A percentile compares a stretch with the other conserved stretches of the same genome.
Conservation (phyloP, 2,113 vertebrate species). For the Colaptes auratus region DNA sequence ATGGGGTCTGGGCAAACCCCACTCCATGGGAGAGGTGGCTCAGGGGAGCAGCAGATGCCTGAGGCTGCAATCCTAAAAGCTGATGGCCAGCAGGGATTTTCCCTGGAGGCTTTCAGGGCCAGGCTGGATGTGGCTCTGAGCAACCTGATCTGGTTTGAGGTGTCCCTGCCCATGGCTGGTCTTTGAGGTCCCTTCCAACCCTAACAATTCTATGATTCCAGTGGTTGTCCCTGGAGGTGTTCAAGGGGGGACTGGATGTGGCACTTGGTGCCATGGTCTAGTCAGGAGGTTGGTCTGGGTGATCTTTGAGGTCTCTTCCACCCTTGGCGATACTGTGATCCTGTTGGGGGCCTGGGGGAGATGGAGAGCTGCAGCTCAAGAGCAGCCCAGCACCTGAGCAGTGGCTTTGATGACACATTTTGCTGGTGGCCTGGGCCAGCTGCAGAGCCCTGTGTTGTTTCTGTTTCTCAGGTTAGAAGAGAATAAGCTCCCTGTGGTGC, state of each 20-base stretch:
- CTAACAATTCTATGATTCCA: neutral
- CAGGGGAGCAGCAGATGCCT: neutral
- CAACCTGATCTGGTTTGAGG: too few relatives aligned
- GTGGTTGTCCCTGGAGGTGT: too few relatives aligned
- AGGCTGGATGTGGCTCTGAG: too few relatives aligned
- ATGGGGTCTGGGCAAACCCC: neutral
- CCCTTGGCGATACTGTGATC: too few relatives aligned
- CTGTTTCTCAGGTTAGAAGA: neutral
- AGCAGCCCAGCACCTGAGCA: neutral
- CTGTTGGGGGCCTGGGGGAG: neutral
- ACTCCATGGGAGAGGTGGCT: fast-evolving
- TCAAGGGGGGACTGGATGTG: too few relatives aligned
- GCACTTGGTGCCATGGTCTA: too few relatives aligned
- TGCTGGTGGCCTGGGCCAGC: neutral
- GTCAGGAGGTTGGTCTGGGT: too few relatives aligned
- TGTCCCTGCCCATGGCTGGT: too few relatives aligned
- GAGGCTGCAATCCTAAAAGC: neutral
- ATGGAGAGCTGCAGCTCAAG: neutral
- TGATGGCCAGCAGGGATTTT: neutral
- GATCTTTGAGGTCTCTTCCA: too few relatives aligned
- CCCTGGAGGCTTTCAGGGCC: neutral
- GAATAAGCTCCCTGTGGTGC: neutral
- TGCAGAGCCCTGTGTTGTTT: neutral
- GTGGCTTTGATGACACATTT: neutral
- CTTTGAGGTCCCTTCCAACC: too few relatives aligned